Evolutionary conservation across 2,888 invertebrate genomes (phyloP).

Genomic region (Drosophila prostipennis): DNA sequence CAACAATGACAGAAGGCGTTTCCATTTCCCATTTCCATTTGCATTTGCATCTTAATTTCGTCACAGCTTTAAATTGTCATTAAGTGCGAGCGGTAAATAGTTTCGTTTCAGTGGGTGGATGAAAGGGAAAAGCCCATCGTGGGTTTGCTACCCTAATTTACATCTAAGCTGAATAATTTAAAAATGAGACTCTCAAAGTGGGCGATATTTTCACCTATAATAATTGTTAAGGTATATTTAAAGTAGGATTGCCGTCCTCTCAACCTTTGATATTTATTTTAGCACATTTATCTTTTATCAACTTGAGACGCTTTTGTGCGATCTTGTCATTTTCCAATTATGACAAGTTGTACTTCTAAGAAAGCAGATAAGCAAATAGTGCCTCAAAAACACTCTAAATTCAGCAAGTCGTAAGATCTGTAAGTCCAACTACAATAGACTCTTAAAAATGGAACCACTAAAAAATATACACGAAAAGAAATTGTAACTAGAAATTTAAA

Average conservation of each 20-base stretch:
- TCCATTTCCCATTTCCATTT: conserved; percentile 39
- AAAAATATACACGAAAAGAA: no score
- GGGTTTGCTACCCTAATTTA: not conserved
- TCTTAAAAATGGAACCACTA: not conserved
- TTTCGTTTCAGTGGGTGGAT: conserved; percentile 9
- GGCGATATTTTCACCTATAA: not conserved
- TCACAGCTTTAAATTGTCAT: conserved; percentile 24
- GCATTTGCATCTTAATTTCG: conserved; percentile 31
- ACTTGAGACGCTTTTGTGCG: conserved; percentile 1
- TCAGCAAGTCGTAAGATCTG: not conserved
- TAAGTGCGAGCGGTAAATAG: conserved; percentile 12
- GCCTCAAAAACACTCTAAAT: not conserved
- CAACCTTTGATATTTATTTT: conserved; percentile 10
- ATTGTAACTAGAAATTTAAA: no score
- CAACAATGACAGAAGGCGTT: conserved; percentile 4
- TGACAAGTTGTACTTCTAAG: not conserved
- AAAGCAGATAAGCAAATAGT: not conserved
- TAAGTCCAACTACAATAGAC: not conserved
- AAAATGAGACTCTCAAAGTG: not conserved
- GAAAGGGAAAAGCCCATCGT: conserved; percentile 6
- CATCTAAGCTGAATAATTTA: conserved; percentile 1
- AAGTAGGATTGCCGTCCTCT: not conserved
- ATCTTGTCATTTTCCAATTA: not conserved
- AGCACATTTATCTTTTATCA: conserved; percentile 7
- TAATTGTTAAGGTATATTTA: conserved; percentile 4